phyloP scores from a whole-genome alignment of 2,888 invertebrate species.

The Ferdinandea cuprea region DNA sequence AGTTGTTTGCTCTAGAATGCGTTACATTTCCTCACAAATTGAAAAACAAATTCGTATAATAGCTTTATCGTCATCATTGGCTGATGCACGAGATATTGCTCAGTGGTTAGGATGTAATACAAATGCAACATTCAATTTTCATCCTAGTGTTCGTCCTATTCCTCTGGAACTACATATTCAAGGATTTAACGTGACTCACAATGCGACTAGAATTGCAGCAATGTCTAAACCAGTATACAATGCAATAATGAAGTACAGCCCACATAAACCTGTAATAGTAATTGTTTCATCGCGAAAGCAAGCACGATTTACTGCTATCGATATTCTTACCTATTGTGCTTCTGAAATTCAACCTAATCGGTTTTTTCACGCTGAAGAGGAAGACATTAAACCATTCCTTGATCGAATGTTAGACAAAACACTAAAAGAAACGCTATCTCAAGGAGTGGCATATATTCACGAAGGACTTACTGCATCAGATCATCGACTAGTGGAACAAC shows the following conservation, averaged over 20 bases:
- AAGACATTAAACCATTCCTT: constrained; percentile 94
- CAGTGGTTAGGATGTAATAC: constrained; percentile 98
- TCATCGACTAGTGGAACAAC: constrained; percentile 94
- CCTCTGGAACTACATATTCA: constrained; percentile 97
- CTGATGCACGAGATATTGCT: constrained; percentile 97
- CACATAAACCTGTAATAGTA: constrained; percentile 92
- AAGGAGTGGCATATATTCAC: constrained; percentile 98
- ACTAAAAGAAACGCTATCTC: constrained; percentile 94
- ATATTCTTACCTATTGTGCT: constrained; percentile 96
- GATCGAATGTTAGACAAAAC: constrained; percentile 94
- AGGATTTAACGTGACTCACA: constrained; percentile 99
- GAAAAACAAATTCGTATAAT: constrained; percentile 95
- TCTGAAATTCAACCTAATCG: constrained; percentile 93
- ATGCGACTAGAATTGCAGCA: constrained; percentile 96
- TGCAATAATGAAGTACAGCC: constrained; percentile 92
- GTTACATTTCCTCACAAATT: constrained; percentile 98
- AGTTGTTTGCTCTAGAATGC: constrained; percentile 94
- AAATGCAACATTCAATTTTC: constrained; percentile 98
- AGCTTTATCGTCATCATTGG: constrained; percentile 95
- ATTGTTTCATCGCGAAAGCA: constrained; percentile 96
- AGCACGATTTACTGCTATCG: constrained; percentile 96
- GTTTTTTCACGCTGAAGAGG: constrained; percentile 94
- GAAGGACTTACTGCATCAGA: constrained; percentile 95
- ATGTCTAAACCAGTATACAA: constrained; percentile 99
- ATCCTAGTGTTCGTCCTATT: constrained; percentile 97